These are phyloP conservation scores for Limnephilus rhombicus DNA, from an alignment of 2,888 invertebrate species.

Conservation along the genomic window DNA sequence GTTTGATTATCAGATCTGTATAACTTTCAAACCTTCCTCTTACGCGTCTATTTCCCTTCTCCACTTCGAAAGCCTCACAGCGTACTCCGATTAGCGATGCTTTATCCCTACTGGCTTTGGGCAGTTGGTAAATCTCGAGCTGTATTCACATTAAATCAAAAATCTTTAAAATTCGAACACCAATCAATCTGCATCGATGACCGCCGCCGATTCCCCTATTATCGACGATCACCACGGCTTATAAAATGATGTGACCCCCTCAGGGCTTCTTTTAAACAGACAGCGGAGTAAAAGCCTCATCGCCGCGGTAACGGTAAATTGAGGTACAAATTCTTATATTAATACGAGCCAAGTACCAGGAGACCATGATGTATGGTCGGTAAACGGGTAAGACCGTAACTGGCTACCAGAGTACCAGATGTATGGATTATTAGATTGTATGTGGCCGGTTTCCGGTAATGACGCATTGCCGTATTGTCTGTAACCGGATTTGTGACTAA, in stretches of 20 bases:
- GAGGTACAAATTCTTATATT: background rate
- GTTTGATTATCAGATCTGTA: too few relatives aligned
- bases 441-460: background rate
- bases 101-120: too few relatives aligned
- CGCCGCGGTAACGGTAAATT: background rate
- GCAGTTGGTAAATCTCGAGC: too few relatives aligned
- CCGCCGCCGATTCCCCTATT: background rate
- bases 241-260: background rate
- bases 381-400: background rate
- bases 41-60: too few relatives aligned
- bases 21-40: too few relatives aligned
- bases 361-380: background rate
- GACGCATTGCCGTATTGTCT: background rate
- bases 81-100: too few relatives aligned
- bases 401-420: background rate
- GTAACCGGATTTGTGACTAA: background rate
- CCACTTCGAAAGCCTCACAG: too few relatives aligned
- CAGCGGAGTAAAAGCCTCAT: background rate
- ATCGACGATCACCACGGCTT: background rate
- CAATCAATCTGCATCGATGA: background rate
- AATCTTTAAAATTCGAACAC: background rate
- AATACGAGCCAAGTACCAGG: background rate
- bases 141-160: too few relatives aligned
- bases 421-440: background rate
- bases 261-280: background rate